A percentile compares a stretch with the other conserved stretches of the same genome.
Evolutionary conservation across 2,113 vertebrate genomes (phyloP).

Genomic region (Furnarius figulus): DNA sequence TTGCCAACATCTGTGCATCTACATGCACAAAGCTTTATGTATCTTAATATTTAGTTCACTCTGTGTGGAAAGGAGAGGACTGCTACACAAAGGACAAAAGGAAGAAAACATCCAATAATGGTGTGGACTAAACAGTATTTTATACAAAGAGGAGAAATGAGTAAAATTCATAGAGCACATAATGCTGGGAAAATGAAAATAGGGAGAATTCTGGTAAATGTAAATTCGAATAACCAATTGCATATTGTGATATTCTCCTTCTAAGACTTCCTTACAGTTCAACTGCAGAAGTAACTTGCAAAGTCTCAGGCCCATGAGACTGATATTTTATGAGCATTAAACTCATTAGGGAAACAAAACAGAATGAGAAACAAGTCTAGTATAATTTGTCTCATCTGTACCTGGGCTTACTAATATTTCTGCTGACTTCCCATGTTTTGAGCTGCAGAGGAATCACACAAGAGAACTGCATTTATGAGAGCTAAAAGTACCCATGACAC

Average conservation of each 20-base stretch:
- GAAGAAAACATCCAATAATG: background rate
- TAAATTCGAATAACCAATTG: background rate
- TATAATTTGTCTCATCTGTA: constrained; percentile 15
- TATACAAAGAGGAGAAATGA: background rate
- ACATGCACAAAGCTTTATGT: background rate
- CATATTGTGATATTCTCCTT: background rate
- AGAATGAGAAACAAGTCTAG: background rate
- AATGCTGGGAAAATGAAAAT: background rate
- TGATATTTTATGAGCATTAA: background rate
- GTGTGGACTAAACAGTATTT: background rate
- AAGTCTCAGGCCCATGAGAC: background rate
- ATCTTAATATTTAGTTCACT: background rate
- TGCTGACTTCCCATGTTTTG: constrained; percentile 2
- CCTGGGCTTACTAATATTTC: background rate
- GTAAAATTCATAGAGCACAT: background rate
- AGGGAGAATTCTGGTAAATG: background rate
- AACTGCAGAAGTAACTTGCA: background rate
- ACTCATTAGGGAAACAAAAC: background rate
- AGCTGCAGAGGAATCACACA: background rate
- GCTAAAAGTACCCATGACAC: background rate
- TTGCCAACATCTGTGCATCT: background rate
- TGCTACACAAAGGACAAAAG: background rate
- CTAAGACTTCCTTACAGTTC: background rate
- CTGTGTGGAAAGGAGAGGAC: background rate
- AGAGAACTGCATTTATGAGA: background rate